Percentiles rank a stretch among this genome's conserved stretches.
These are phyloP conservation scores for Eurytemora carolleeae DNA, from an alignment of 1,140 invertebrate genomes.

Conservation along the genomic window DNA sequence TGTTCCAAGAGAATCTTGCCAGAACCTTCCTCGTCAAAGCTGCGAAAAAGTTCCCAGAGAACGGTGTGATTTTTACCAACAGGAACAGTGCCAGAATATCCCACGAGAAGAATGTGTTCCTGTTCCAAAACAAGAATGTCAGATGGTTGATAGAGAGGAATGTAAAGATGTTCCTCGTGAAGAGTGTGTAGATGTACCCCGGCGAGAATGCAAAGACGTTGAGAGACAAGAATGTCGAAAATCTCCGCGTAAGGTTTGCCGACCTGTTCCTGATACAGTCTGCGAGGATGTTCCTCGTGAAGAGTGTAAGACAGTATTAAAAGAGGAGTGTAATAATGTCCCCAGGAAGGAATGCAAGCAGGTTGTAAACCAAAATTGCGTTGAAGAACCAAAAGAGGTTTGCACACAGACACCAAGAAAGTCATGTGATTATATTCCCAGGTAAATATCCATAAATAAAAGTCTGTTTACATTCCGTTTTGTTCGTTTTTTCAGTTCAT, in stretches of 20 bases:
- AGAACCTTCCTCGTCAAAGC: background rate
- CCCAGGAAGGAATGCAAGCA: constrained; percentile 2
- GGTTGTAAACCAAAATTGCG: constrained; percentile 1
- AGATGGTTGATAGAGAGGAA: background rate
- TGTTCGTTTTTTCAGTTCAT: too few species aligned
- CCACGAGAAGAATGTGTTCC: background rate
- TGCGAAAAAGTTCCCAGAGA: constrained; percentile 3
- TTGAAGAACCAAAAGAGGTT: background rate
- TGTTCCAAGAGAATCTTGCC: constrained; percentile 7
- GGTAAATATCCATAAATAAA: too few species aligned
- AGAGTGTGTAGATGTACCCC: constrained; percentile 3
- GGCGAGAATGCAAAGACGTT: constrained; percentile 1
- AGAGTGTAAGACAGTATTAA: constrained; percentile 1
- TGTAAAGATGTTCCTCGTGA: constrained; percentile 11
- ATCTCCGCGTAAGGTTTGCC: background rate
- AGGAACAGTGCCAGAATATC: background rate
- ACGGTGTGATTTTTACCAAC: background rate
- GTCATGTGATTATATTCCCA: too few species aligned
- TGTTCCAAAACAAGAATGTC: constrained; percentile 4
- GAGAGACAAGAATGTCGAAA: background rate
- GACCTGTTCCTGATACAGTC: background rate
- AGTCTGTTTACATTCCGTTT: too few species aligned
- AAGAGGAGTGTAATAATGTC: constrained; percentile 1
- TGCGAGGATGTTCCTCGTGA: constrained; percentile 7
- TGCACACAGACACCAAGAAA: constrained; percentile 2